Conservation (phyloP, 1,140 invertebrate genomes). For the Physella acuta region DNA sequence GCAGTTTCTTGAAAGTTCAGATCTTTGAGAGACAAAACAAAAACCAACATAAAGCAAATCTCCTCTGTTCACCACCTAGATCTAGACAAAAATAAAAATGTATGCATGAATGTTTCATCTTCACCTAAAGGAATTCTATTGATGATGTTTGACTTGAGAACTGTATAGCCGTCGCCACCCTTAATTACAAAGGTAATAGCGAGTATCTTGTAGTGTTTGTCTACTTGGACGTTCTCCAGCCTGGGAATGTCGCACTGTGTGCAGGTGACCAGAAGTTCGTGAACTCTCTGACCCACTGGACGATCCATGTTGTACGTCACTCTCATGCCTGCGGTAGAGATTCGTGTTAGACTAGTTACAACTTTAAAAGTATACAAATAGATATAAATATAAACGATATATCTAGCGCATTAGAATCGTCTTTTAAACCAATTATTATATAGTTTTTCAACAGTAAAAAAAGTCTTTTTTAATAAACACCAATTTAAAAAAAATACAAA, state of each 20-base stretch:
- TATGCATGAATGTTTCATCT: background rate
- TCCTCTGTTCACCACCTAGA: background rate
- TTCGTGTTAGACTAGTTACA: too few species aligned
- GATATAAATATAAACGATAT: too few species aligned
- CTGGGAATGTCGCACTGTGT: conserved; percentile 58
- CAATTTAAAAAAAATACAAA: too few species aligned
- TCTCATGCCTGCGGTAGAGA: conserved; percentile 57
- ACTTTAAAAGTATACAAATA: too few species aligned
- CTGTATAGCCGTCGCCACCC: conserved; percentile 69
- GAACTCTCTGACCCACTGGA: conserved; percentile 49
- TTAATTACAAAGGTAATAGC: conserved; percentile 67
- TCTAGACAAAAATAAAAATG: too few species aligned
- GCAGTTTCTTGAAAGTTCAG: too few species aligned
- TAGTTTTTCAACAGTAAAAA: too few species aligned
- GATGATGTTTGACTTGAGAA: background rate
- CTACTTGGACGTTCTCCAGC: conserved; percentile 28
- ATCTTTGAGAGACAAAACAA: too few species aligned
- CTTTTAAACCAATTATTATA: too few species aligned
- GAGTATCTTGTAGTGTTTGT: conserved; percentile 32
- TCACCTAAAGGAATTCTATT: background rate
- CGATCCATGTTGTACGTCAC: conserved; percentile 65
- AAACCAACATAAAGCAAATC: background rate
- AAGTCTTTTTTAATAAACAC: too few species aligned
- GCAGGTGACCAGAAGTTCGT: conserved; percentile 29
- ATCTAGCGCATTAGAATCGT: too few species aligned